These are phyloP conservation scores for Rhopilema esculentum DNA, from an alignment of 30 jellyfish, hydroid and myxozoan genomes.

Conservation along the genomic window DNA sequence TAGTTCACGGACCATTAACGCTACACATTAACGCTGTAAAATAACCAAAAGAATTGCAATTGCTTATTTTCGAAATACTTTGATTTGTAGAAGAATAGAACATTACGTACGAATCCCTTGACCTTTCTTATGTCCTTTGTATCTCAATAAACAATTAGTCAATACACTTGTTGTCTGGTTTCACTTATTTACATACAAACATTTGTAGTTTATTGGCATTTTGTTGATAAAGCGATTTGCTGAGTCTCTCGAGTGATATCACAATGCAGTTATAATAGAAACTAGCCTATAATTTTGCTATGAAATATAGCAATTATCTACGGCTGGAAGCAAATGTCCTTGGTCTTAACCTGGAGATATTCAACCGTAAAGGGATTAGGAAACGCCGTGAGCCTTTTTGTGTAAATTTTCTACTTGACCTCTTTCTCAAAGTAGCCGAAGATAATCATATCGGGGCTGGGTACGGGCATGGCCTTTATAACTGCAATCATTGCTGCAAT, in stretches of 20 bases:
- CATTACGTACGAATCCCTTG: slow-evolving; percentile 15
- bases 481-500: too few species aligned
- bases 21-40: neutral
- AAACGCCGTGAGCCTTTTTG: neutral
- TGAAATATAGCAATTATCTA: too few species aligned
- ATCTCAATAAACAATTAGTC: neutral
- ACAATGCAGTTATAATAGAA: neutral
- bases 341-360: neutral
- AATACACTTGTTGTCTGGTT: slow-evolving; percentile 33
- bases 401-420: neutral
- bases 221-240: neutral
- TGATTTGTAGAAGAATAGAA: slow-evolving; percentile 5
- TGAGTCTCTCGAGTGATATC: neutral
- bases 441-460: too few species aligned
- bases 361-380: neutral
- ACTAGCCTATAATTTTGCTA: neutral
- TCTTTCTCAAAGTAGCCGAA: too few species aligned
- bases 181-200: neutral
- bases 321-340: neutral
- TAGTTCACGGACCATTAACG: slow-evolving; percentile 43
- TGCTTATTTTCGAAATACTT: slow-evolving; percentile 13
- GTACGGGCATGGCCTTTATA: too few species aligned
- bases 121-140: neutral
- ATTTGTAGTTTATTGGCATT: neutral
- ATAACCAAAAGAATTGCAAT: slow-evolving; percentile 23